Evolutionary conservation across 2,113 vertebrate species (phyloP).

Genomic region (Isichthys henryi): DNA sequence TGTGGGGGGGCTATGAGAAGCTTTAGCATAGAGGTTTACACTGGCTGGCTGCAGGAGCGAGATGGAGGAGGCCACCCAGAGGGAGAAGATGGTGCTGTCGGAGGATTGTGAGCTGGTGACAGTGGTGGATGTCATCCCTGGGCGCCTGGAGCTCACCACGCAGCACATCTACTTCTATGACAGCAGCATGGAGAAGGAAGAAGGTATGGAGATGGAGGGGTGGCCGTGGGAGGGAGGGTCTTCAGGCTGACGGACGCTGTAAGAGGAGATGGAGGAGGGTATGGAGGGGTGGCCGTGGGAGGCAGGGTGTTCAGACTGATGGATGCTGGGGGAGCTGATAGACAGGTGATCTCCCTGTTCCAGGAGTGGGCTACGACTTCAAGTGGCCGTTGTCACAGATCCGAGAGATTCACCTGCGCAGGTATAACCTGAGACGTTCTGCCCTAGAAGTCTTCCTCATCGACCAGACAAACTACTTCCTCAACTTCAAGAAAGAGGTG

Average conservation of each 20-base stretch:
- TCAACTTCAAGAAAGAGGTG: slow-evolving; percentile 96
- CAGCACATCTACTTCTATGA: slow-evolving; percentile 95
- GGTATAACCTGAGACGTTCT: slow-evolving; percentile 89
- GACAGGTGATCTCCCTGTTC: slow-evolving; percentile 25
- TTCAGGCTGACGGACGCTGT: slow-evolving; percentile 28
- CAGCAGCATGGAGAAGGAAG: slow-evolving; percentile 84
- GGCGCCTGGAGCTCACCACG: slow-evolving; percentile 89
- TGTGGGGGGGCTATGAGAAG: not conserved
- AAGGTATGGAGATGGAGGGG: slow-evolving; percentile 64
- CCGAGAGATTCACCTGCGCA: slow-evolving; percentile 84
- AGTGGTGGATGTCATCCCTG: slow-evolving; percentile 79
- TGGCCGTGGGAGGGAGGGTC: no score
- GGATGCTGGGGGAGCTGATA: slow-evolving; percentile 71
- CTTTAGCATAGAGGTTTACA: not conserved
- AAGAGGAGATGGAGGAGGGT: slow-evolving; percentile 87
- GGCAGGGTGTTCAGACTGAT: not conserved
- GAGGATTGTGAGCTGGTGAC: slow-evolving; percentile 94
- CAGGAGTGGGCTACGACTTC: slow-evolving; percentile 90
- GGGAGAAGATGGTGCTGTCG: slow-evolving; percentile 81
- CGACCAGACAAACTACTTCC: slow-evolving; percentile 94
- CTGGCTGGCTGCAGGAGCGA: slow-evolving; percentile 60
- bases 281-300: slow-evolving; percentile 22
- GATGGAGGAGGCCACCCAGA: slow-evolving; percentile 80
- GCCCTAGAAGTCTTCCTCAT: slow-evolving; percentile 95
- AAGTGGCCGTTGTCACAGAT: slow-evolving; percentile 92